Evolutionary conservation across 1,140 invertebrate genomes (phyloP).

Genomic region (Glomeris maerens): DNA sequence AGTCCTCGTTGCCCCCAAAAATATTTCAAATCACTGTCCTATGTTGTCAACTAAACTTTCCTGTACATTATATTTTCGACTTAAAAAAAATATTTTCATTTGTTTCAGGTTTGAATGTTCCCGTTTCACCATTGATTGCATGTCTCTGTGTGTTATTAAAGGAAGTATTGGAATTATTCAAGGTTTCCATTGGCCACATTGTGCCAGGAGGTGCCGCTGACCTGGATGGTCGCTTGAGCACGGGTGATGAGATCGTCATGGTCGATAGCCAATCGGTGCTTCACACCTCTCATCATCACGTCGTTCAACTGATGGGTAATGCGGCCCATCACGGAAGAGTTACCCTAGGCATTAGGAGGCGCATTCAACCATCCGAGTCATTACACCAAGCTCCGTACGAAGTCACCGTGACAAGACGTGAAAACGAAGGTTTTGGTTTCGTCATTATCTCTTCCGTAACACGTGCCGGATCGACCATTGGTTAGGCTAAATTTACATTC

Average conservation of each 20-base stretch:
- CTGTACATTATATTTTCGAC: no score
- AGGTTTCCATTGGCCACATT: conserved; percentile 85
- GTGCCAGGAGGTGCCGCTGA: conserved; percentile 84
- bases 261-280: conserved; percentile 69
- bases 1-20: no score
- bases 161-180: conserved; percentile 16
- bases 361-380: conserved; percentile 16
- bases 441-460: conserved; percentile 95
- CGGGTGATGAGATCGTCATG: conserved; percentile 78
- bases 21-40: no score
- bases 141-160: no score
- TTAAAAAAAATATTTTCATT: no score
- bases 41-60: no score
- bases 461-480: conserved; percentile 82
- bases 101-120: no score
- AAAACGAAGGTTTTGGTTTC: conserved; percentile 96
- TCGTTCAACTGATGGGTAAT: conserved; percentile 75
- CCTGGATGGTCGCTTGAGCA: conserved; percentile 64
- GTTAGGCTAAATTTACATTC: no score
- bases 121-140: no score
- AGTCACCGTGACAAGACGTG: conserved; percentile 70
- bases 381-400: conserved; percentile 47
- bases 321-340: conserved; percentile 65
- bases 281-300: conserved; percentile 73
- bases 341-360: conserved; percentile 49